Conservation (phyloP, 2,797 vertebrate genomes). For the Falco peregrinus region DNA sequence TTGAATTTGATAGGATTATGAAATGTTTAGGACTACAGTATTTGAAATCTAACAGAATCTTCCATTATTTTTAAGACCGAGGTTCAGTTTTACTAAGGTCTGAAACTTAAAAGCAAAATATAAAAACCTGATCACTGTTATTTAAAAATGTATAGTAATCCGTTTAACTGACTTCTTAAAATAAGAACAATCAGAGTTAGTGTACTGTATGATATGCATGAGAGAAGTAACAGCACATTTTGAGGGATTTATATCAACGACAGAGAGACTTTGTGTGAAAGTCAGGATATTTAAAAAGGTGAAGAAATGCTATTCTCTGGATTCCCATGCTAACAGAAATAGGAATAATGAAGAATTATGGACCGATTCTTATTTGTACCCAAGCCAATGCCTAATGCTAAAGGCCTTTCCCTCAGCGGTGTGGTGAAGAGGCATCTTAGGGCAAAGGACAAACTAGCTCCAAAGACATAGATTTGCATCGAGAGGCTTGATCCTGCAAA, state of each 20-base stretch:
- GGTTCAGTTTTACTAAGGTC: slow-evolving; percentile 63
- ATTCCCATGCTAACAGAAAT: background rate
- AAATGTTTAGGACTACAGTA: slow-evolving; percentile 69
- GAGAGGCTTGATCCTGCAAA: background rate
- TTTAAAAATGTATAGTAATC: slow-evolving; percentile 56
- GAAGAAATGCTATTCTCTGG: background rate
- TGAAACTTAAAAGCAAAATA: slow-evolving; percentile 53
- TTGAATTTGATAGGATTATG: slow-evolving; percentile 68
- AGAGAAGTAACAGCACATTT: slow-evolving; percentile 52
- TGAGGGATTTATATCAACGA: background rate
- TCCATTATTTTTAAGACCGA: slow-evolving; percentile 73
- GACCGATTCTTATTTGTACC: background rate
- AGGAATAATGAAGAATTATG: background rate
- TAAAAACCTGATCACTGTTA: slow-evolving; percentile 53
- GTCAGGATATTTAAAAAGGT: slow-evolving; percentile 43
- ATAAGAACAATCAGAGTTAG: slow-evolving; percentile 33
- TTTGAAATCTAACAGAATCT: slow-evolving; percentile 68
- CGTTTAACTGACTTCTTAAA: slow-evolving; percentile 50
- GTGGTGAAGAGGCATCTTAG: background rate
- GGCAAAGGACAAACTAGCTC: background rate
- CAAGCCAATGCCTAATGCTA: background rate
- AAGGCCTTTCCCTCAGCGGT: background rate
- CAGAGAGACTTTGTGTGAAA: slow-evolving; percentile 41
- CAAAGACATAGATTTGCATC: background rate
- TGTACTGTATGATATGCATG: slow-evolving; percentile 18